Evolutionary conservation across 2,113 vertebrate genomes (phyloP).

Genomic region (Neolamprologus tretocephalus): DNA sequence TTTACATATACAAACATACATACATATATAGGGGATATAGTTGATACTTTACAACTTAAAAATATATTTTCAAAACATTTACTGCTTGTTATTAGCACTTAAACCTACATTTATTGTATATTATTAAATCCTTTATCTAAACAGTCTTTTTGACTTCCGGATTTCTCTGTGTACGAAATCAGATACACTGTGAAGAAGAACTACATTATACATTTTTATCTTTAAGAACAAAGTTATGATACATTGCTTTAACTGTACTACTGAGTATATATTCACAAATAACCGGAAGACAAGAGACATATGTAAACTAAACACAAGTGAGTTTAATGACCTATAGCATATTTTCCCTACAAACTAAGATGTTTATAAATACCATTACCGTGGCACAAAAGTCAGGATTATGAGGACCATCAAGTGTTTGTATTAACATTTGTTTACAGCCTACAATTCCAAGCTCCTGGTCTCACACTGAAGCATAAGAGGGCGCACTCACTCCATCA

Average conservation of each 20-base stretch:
- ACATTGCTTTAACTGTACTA: not conserved
- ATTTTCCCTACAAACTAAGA: not conserved
- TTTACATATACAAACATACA: not conserved
- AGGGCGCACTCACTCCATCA: not conserved
- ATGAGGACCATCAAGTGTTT: not conserved
- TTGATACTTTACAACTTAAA: not conserved
- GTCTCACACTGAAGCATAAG: not conserved
- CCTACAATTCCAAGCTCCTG: not conserved
- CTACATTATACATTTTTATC: not conserved
- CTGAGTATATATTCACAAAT: not conserved
- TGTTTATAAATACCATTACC: not conserved
- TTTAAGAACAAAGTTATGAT: not conserved
- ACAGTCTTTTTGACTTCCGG: not conserved
- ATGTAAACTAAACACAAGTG: not conserved
- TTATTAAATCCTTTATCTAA: not conserved
- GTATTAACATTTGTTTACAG: not conserved
- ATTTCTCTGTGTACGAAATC: not conserved
- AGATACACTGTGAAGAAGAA: not conserved
- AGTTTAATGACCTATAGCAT: not conserved
- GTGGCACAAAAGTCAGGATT: not conserved
- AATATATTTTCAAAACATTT: not conserved
- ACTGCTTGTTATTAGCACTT: not conserved
- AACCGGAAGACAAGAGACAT: not conserved
- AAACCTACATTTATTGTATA: not conserved
- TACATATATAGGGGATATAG: not conserved